Evolutionary conservation across 1,140 invertebrate species (phyloP), one percentile per base, ranked within the genome.

Genomic region (Cotesia vestalis): DNA sequence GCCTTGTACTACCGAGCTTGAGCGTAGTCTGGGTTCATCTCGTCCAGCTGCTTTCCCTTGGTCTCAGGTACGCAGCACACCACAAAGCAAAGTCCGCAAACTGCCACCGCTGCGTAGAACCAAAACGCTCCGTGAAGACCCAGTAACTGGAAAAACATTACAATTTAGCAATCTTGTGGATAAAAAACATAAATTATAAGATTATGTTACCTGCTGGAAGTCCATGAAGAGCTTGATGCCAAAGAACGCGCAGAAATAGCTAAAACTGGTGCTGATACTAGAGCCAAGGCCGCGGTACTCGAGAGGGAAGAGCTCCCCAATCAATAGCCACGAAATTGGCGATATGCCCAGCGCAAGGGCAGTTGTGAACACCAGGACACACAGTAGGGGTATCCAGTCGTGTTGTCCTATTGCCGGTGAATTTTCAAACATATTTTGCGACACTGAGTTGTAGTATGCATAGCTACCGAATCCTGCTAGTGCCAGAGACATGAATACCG

Each of bases 41-140:
- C 95, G 79, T 96, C 94, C 69, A 97, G 89, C 77, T 92, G 92
- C 62, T 91, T 91, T 0, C 95, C 95, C 83, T 95, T 96, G 1
- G 96, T 97, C 84, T 98, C 96, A 0, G 95, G 96, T 3, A 98
- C 93, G 78, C 93, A 94, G 70, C 94, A 90, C 1, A 94, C 91
- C 5, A 96, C 91, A 81, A 97, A 94, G 68, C 95, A 90, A 1
- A 96, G 87, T 27, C 95, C 95, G 72, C 93, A 89, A 1, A 95
- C 90, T 0, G 94, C 93, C 74, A 97, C 90, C 2, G 91, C 93
- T 2, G 95, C 92, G 81, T 96, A 98, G 73, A 96, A 88, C 94
- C 95, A 96, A 81, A 96, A 98, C 0, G 94, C 91, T 6, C 93
- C 94, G 79, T 94, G 90, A 9, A 95, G 81, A 1, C 94, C 94